Conservation (phyloP, 2,888 invertebrate species). For the Villa cingulata region DNA sequence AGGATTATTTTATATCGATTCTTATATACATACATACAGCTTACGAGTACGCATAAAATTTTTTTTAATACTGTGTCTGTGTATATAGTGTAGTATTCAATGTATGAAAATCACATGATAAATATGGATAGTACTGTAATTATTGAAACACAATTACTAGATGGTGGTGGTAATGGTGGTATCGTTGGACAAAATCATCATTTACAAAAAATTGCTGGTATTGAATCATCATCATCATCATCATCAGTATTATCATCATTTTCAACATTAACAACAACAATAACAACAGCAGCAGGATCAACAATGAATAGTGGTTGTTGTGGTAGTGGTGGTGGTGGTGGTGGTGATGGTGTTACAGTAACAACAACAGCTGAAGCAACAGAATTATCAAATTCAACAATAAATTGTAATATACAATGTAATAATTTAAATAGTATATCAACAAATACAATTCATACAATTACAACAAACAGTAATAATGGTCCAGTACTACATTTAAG, state of each 20-base stretch:
- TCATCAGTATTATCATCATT: constrained; percentile 18
- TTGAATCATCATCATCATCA: background rate
- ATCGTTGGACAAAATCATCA: constrained; percentile 18
- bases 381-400: background rate
- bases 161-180: no score
- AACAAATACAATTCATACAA: no score
- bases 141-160: constrained; percentile 17
- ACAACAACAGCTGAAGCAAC: constrained; percentile 14
- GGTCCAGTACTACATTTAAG: background rate
- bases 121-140: constrained; percentile 28
- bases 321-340: constrained; percentile 9
- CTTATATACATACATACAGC: no score
- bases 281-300: constrained; percentile 19
- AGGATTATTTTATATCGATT: no score
- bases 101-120: no score
- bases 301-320: background rate
- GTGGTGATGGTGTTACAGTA: constrained; percentile 5
- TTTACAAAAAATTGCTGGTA: background rate
- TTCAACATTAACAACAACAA: constrained; percentile 21
- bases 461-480: background rate
- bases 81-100: no score
- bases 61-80: no score
- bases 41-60: no score
- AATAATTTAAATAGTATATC: no score
- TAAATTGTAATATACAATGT: no score